Conservation (phyloP, 1,140 invertebrate species). For the Nomia melanderi region DNA sequence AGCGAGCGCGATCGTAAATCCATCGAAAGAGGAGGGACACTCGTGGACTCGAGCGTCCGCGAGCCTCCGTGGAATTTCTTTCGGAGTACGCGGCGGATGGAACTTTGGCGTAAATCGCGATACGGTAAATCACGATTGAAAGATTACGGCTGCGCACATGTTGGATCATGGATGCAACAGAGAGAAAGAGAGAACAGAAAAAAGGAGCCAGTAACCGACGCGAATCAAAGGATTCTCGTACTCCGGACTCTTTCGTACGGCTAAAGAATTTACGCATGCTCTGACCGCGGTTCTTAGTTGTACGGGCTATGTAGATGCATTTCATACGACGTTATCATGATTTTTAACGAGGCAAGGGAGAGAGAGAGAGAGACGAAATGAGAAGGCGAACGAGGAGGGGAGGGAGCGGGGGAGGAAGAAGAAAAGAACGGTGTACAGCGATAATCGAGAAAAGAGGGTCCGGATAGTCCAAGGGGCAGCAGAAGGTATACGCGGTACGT, state of each 20-base stretch:
- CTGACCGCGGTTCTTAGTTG: neutral
- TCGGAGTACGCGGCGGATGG: no score
- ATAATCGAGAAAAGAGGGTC: conserved; percentile 1
- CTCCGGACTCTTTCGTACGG: neutral
- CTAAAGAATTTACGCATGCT: neutral
- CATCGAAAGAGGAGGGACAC: no score
- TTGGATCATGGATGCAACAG: neutral
- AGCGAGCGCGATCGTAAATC: no score
- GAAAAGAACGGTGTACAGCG: neutral
- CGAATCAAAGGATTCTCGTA: neutral
- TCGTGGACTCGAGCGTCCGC: no score
- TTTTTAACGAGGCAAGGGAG: neutral
- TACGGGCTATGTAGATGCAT: no score
- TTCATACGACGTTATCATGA: no score
- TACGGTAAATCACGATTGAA: no score
- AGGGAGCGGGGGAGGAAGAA: no score
- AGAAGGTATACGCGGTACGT: neutral
- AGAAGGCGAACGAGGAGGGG: no score
- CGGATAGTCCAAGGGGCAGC: neutral
- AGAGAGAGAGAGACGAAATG: neutral
- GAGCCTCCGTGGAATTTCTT: no score
- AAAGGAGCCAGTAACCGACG: neutral
- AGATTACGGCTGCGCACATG: no score
- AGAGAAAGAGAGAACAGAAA: conserved; percentile 1
- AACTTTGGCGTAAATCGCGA: no score